Evolutionary conservation across 1,140 invertebrate genomes (phyloP), one percentile per base, ranked within the genome.

Genomic region (Belonocnema kinseyi): DNA sequence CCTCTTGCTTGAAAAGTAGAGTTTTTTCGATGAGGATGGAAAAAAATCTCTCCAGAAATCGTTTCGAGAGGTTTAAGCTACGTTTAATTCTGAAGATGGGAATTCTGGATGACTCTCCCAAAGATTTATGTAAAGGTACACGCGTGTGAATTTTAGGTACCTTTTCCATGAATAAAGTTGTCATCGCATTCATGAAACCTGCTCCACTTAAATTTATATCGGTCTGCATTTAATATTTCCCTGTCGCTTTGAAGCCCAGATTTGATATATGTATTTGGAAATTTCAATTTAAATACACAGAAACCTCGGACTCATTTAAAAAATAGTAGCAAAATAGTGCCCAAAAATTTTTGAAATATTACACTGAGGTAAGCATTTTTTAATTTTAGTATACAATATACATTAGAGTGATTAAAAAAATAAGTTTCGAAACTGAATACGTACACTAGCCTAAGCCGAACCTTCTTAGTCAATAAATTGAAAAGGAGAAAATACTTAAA

Each of bases 11-110:
- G 13, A 66, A 66, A n/a, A 3, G 26, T 40, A 4, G 13, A 33
- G 12, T 66, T 66, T 66, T 66, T 40, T 16, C 58, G 11, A 14
- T 7, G 26, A 58, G 61, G 40, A 66, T 33, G n/a, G 21, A 78
- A 78, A 78, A 58, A 52, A 75, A 73, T 40, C 17, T 50, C 16
- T n/a, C 66, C 61, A 33, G 13, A 66, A 66, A 66, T 66, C 26
- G 7, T 40, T 66, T 40, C 13, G 5, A 66, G 61, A 16, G 21
- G 40, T 66, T 66, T 66, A 66, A 66, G 61, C 61, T 46, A 66
- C 61, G 40, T 40, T 66, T 66, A 66, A 66, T 40, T 46, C 61
- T 66, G 61, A 66, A 66, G 61, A 66, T 33, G 4, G 61, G 14
- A 33, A 66, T 66, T 66, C 21, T 40, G 26, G 26, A 33, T 40